Conservation (phyloP, 2,113 vertebrate genomes). For the Nansenia antarctica region DNA sequence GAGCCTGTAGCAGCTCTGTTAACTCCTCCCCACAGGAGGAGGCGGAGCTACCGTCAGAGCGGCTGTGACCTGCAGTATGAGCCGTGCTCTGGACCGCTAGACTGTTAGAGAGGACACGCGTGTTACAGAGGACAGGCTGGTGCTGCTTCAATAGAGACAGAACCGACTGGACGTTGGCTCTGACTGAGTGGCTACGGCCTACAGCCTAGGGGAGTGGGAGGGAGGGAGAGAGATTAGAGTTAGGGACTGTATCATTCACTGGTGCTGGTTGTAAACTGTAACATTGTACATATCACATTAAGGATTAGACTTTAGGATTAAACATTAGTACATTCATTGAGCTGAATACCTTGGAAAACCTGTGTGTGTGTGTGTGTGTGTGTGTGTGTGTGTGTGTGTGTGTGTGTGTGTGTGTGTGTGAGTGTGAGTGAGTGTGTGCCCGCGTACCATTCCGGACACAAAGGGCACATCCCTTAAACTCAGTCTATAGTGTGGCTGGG, state of each 20-base stretch:
- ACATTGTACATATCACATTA: conserved; percentile 18
- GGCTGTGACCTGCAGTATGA: neutral
- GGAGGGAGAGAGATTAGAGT: neutral
- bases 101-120: conserved; percentile 76
- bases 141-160: conserved; percentile 94
- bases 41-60: conserved; percentile 45
- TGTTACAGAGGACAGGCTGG: conserved; percentile 88
- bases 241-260: too few species aligned
- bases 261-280: too few species aligned
- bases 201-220: conserved; percentile 78
- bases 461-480: conserved; percentile 91
- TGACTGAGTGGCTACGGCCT: conserved; percentile 88
- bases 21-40: conserved; percentile 80
- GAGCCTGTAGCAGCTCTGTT: conserved; percentile 82
- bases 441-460: conserved; percentile 87
- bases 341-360: too few species aligned
- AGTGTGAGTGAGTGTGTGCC: neutral
- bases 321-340: too few species aligned
- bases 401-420: too few species aligned
- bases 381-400: too few species aligned
- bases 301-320: too few species aligned
- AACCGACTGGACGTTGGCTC: conserved; percentile 93
- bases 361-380: too few species aligned
- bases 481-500: conserved; percentile 87
- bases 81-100: conserved; percentile 58